Evolutionary conservation across 2,797 vertebrate species (phyloP), one percentile per base, ranked within the genome.

Genomic region (Pseudocheirus occidentalis): DNA sequence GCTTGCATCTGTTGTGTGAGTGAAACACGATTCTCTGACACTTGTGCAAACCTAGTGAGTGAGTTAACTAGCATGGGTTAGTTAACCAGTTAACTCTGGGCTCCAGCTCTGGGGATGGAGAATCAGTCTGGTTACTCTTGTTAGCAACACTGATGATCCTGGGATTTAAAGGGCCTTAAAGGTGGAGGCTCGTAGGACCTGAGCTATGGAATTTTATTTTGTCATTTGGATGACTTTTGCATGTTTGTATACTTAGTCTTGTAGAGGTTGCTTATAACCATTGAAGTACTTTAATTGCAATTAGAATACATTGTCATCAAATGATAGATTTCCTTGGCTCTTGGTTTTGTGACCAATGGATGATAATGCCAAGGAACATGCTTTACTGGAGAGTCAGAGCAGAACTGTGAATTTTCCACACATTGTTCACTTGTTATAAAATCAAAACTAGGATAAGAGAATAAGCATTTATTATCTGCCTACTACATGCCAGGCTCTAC

Each of bases 371-470:
- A 66, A 66, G 31, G 21, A 14, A 3, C 40, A 87, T 10, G 1
- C 3, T 87, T 46, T 50, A 50, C 5, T 46, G 9, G 40, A 46
- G 21, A 81, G 21, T 81, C 11, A 27, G 73, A 46, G 10, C 73
- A 50, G 9, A 87, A 50, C 40, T 21, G 27, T 46, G 73, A 12
- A 46, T 50, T 50, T 87, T 87, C 40, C 73, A 46, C 13, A 21
- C 21, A 46, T 87, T 87, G 21, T 4, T 46, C 40, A 21, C 40
- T 81, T 46, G n/a, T 81, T 87, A 87, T 46, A 87, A 87, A 87
- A 87, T 46, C 73, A 87, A 95, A 95, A 95, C 58, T 31, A 56
- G 58, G 62, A 89, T 24, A 28, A 31, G 92, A 54, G 94, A 81
- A 90, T 56, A 62, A 55, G 16, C 40, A 93, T 92, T 59, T 57